Evolutionary conservation across 2,113 vertebrate genomes (phyloP).

Genomic region (Albula goreensis): DNA sequence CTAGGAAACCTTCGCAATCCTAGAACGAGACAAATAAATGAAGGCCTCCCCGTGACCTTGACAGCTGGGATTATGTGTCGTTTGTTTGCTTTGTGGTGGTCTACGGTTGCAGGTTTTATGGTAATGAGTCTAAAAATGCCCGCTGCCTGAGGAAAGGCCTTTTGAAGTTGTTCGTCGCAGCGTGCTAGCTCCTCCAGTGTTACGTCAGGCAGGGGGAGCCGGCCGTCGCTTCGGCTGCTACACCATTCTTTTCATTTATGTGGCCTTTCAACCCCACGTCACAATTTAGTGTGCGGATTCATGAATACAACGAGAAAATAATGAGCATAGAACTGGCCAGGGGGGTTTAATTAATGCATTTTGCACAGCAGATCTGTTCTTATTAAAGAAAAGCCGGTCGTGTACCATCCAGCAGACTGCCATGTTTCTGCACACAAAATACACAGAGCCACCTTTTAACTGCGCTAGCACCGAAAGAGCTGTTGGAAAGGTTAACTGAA

Average conservation of each 20-base stretch:
- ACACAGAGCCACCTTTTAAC: slow-evolving; percentile 1
- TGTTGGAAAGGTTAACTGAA: slow-evolving; percentile 6
- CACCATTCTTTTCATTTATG: slow-evolving; percentile 24
- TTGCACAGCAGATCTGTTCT: neutral
- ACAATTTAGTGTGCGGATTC: slow-evolving; percentile 1
- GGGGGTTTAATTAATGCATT: slow-evolving; percentile 15
- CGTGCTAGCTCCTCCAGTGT: neutral
- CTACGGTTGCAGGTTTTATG: neutral
- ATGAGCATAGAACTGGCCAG: slow-evolving; percentile 13
- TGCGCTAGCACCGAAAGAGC: neutral
- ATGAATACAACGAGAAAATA: slow-evolving; percentile 22
- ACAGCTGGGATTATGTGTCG: neutral
- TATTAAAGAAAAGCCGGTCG: neutral
- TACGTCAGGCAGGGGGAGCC: neutral
- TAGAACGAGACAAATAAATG: neutral
- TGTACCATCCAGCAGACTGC: neutral
- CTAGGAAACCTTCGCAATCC: neutral
- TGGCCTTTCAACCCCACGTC: slow-evolving; percentile 5
- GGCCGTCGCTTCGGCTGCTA: neutral
- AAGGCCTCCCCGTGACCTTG: neutral
- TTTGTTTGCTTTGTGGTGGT: neutral
- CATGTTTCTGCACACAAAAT: neutral
- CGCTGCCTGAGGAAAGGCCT: neutral
- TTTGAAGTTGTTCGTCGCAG: slow-evolving; percentile 21
- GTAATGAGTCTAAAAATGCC: neutral